Percentiles rank a stretch among this genome's conserved stretches.
Evolutionary conservation across 2,888 invertebrate genomes (phyloP).

Genomic region (Phyto melanocephala): DNA sequence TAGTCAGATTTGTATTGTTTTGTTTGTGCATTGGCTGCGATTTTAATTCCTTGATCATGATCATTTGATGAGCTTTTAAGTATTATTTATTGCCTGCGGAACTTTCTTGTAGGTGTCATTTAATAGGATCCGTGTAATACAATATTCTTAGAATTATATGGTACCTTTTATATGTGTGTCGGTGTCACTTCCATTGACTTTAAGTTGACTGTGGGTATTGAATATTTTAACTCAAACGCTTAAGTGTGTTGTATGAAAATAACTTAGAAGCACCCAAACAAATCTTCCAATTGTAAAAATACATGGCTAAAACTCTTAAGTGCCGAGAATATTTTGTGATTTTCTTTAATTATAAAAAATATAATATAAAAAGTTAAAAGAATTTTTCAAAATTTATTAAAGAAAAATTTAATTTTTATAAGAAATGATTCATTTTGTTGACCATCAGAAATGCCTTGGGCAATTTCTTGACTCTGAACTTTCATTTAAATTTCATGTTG

Average conservation of each 20-base stretch:
- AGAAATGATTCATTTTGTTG: no score
- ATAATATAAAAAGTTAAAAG: no score
- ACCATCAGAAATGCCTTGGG: no score
- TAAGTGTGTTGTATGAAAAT: slow-evolving; percentile 2
- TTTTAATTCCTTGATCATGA: slow-evolving; percentile 45
- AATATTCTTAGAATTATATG: slow-evolving; percentile 15
- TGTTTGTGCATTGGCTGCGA: slow-evolving; percentile 11
- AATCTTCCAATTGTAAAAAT: no score
- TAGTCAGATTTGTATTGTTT: slow-evolving; percentile 63
- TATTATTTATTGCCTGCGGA: slow-evolving; percentile 22
- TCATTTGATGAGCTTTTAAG: slow-evolving; percentile 18
- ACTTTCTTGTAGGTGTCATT: slow-evolving; percentile 4
- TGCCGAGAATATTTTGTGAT: no score
- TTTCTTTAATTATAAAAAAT: no score
- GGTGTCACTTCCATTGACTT: slow-evolving; percentile 8
- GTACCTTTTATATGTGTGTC: not conserved
- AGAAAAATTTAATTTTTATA: no score
- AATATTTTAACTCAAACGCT: not conserved
- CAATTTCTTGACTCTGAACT: no score
- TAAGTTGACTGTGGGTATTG: slow-evolving; percentile 19
- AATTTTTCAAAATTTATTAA: no score
- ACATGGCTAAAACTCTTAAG: no score
- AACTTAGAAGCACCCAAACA: no score
- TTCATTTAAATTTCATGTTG: no score
- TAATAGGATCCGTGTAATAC: not conserved